A percentile compares a stretch with the other conserved stretches of the same genome.
Conservation (phyloP, 1,140 invertebrate genomes). For the Dermatophagoides farinae region DNA sequence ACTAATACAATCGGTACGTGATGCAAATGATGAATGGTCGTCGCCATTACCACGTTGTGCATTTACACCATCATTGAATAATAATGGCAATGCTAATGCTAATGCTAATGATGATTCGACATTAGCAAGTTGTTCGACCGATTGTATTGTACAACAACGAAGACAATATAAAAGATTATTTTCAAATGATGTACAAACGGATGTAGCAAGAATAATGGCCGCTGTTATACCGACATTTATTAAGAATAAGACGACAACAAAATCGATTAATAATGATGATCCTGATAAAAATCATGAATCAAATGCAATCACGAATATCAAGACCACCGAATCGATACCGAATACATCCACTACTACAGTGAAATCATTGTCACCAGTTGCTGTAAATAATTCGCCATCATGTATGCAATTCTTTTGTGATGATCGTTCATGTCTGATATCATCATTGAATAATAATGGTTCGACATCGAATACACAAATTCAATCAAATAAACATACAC, state of each 20-base stretch:
- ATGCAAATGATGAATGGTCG: constrained; percentile 9
- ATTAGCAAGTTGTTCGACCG: neutral
- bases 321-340: too few species aligned
- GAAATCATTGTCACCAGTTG: neutral
- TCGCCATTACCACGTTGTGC: constrained; percentile 2
- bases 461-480: too few species aligned
- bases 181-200: neutral
- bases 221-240: neutral
- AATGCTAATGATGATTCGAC: too few species aligned
- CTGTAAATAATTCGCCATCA: too few species aligned
- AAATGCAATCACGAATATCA: too few species aligned
- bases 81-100: too few species aligned
- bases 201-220: constrained; percentile 1
- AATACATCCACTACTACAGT: neutral
- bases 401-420: too few species aligned
- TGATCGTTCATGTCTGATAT: too few species aligned
- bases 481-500: too few species aligned
- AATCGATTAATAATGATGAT: too few species aligned
- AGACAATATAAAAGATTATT: neutral
- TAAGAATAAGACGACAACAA: neutral
- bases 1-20: neutral
- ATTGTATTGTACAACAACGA: neutral
- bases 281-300: too few species aligned
- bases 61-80: neutral
- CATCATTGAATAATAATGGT: too few species aligned